Base-by-base conservation (phyloP, 2,113 vertebrate genomes). In the Columba livia region DNA sequence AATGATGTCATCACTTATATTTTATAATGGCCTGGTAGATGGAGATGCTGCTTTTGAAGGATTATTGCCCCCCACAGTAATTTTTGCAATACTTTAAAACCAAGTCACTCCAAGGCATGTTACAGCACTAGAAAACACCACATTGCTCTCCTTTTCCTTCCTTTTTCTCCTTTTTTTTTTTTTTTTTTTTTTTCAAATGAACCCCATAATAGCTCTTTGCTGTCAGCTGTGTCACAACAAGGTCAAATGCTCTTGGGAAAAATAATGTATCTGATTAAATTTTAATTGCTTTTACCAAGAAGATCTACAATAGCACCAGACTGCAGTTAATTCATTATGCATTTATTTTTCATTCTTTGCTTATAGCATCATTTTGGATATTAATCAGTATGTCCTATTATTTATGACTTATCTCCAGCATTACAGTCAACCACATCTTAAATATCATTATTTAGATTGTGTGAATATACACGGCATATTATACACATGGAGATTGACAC, bases 1-100 rank as follows among this genome's bases (percentile, higher is more conserved):
- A 98, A 97, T 99, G 99, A 99, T 98, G 98, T 99, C 98, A 99
- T 98, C 92, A 97, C 98, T 96, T 97, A 97, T 95, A 98, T 97
- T 97, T 97, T 97, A 97, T 97, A 96, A 98, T 72, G 87, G 89
- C 83, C 56, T 91, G 93, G 77, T 95, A 91, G 89, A 97, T 79
- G 93, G 94, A 73, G 95, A 97, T 91, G 91, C 92, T 92, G 91
- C 62, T 97, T 97, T 97, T 92, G 73, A 97, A 97, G 72, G 69
- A 92, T 97, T 96, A 95, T 82, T 96, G 89, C 88, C 95, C 93
- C 95, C 87, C 77, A 92, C 93, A 81, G 95, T 81, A 70, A 96
- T 97, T 96, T 97, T 96, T 93, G 54, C 75, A 85, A 12, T 79
- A 92, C 67, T 95, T 83, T 61, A 88, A 96, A 97, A 57, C 50